Evolutionary conservation across 2,888 invertebrate species (phyloP).

Genomic region (Oligia fasciuncula): DNA sequence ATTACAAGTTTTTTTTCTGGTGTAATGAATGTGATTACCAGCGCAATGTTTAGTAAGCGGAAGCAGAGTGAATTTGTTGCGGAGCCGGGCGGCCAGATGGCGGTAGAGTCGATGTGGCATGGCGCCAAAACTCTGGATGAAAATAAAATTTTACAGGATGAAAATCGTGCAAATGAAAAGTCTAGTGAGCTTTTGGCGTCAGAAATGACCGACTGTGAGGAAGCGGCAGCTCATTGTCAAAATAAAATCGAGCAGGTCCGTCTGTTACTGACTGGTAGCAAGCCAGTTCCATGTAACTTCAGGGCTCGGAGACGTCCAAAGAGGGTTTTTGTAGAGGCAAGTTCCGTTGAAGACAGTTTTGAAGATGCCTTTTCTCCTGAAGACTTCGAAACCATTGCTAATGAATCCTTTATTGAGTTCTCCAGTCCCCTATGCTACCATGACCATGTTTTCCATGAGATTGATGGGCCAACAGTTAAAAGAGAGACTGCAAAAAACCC

Average conservation of each 20-base stretch:
- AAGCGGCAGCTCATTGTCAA: conserved; percentile 80
- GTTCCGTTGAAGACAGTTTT: conserved; percentile 78
- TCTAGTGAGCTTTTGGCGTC: conserved; percentile 66
- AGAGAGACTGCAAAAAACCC: conserved; percentile 63
- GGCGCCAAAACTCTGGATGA: conserved; percentile 80
- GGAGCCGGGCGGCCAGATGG: conserved; percentile 71
- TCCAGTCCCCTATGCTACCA: conserved; percentile 73
- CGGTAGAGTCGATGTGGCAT: conserved; percentile 78
- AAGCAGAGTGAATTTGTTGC: conserved; percentile 78
- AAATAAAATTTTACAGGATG: conserved; percentile 76
- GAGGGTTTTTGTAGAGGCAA: conserved; percentile 78
- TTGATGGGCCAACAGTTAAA: conserved; percentile 74
- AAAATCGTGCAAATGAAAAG: conserved; percentile 64
- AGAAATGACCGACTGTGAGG: conserved; percentile 78
- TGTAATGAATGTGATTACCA: conserved; percentile 79
- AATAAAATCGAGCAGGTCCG: conserved; percentile 81
- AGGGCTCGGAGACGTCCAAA: conserved; percentile 71
- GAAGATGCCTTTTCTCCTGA: conserved; percentile 84
- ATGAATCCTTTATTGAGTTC: conserved; percentile 74
- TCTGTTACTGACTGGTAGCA: conserved; percentile 70
- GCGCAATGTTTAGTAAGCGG: conserved; percentile 78
- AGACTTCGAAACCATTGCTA: conserved; percentile 76
- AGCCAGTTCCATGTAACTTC: conserved; percentile 66
- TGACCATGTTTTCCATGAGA: conserved; percentile 69
- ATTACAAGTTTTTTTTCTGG: conserved; percentile 82